Base-by-base conservation (phyloP, 2,888 invertebrate species). In the Craniophora ligustri region DNA sequence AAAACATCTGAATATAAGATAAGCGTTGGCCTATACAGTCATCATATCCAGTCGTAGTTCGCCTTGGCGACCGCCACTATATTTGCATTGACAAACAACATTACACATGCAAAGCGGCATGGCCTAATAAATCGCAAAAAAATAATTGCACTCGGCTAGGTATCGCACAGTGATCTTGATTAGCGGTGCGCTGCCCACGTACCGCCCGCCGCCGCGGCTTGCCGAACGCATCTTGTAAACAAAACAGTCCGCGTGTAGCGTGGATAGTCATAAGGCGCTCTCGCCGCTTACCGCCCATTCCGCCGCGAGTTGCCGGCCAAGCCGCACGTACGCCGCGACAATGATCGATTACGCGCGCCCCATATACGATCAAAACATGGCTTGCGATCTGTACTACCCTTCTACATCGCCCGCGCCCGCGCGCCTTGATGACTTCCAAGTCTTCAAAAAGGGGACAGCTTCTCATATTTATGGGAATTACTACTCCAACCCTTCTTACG, bases 261-360 rank as follows among this genome's bases (percentile, higher is more conserved):
- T 74, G 80, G 76, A 81, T 85, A 82, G 78, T 84, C 79, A 79
- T 82, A 81, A 74, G 75, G 65, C 71, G 75, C 64, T 72, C 78
- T 62, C 72, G 50, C 49, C 78, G 72, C 69, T 71, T 67, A 76
- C 75, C 65, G 74, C 75, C 73, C 85, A 83, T 82, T 82, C 82
- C 78, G 82, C 71, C 86, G 87, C 85, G 84, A 83, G 71, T 77
- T 73, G 76, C 76, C 80, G 78, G 42, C 73, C 72, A 74, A 72
- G 81, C 60, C 84, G 84, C 82, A 84, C 87, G 88, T 75, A 55
- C 74, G 79, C 78, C 76, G 72, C 63, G 68, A 81, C 67, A 72
- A 92, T 92, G 92, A 88, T 92, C 68, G 92, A 91, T 69, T 86
- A 87, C 88, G 89, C 90, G 90, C 91, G 92, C 73, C 87, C 89